These are phyloP conservation scores for Helarctos malayanus DNA, from an alignment of 2,797 vertebrate species.

Conservation along the genomic window DNA sequence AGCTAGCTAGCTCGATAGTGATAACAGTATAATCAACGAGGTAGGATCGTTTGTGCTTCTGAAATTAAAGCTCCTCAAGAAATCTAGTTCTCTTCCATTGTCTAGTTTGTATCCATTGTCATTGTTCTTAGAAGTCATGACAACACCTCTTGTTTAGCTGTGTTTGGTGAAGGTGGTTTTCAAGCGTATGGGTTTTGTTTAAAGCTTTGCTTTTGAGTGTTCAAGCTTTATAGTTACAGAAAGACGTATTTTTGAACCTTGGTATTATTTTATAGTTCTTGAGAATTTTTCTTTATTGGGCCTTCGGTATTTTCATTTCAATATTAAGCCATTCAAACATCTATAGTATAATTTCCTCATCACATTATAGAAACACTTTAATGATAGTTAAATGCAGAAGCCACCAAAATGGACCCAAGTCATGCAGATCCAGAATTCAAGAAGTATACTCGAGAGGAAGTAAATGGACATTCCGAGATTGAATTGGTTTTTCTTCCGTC, in stretches of 20 bases:
- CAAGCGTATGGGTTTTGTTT: not conserved
- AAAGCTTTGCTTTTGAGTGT: slow-evolving; percentile 35
- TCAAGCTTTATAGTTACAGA: slow-evolving; percentile 36
- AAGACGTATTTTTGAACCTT: slow-evolving; percentile 21
- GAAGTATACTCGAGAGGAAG: not conserved
- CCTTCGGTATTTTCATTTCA: slow-evolving; percentile 55
- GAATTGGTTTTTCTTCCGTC: slow-evolving; percentile 35
- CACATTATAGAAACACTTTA: slow-evolving; percentile 22
- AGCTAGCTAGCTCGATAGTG: not conserved
- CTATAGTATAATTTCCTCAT: not conserved
- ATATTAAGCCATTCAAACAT: slow-evolving; percentile 39
- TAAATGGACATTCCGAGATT: not conserved
- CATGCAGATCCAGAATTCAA: slow-evolving; percentile 19
- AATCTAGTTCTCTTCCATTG: slow-evolving; percentile 50
- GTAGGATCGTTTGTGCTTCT: slow-evolving; percentile 38
- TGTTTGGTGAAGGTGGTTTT: slow-evolving; percentile 51
- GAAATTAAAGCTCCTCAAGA: slow-evolving; percentile 65
- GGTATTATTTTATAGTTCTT: slow-evolving; percentile 29
- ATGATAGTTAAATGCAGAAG: slow-evolving; percentile 41
- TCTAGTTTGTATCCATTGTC: slow-evolving; percentile 13
- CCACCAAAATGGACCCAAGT: slow-evolving; percentile 41
- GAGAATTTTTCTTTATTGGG: slow-evolving; percentile 44
- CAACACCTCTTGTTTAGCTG: not conserved
- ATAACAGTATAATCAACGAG: slow-evolving; percentile 55
- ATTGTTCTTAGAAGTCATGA: not conserved